Percentiles rank a stretch among this genome's conserved stretches.
phyloP scores from a whole-genome alignment of 2,888 invertebrate genomes.

The Cenopis cana region DNA sequence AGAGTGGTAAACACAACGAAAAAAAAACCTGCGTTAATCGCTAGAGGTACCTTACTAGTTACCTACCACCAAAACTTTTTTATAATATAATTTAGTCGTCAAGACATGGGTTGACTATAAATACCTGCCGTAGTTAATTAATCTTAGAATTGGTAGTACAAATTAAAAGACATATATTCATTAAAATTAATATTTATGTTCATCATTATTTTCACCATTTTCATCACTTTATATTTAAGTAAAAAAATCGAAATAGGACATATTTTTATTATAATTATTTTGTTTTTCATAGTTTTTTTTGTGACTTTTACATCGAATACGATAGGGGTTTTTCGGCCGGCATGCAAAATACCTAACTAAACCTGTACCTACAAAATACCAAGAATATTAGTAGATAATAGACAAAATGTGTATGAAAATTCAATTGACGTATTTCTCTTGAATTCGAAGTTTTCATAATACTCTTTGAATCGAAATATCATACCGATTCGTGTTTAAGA shows the following conservation, averaged over 20 bases:
- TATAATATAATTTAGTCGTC: no score
- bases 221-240: background rate
- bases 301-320: background rate
- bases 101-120: no score
- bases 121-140: background rate
- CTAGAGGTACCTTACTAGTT: no score
- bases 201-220: background rate
- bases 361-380: background rate
- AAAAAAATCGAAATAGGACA: background rate
- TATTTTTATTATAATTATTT: background rate
- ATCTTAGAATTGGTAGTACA: background rate
- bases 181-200: background rate
- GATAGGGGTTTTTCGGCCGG: background rate
- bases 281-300: background rate
- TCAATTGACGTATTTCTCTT: background rate
- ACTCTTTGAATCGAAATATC: constrained; percentile 6
- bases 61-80: no score
- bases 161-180: background rate
- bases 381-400: no score
- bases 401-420: background rate
- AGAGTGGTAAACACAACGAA: no score
- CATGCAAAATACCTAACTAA: background rate
- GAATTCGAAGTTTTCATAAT: background rate
- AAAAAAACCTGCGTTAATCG: no score
- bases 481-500: constrained; percentile 9